phyloP scores from a whole-genome alignment of 2,888 invertebrate species.

The Leptopilina drosophilae region DNA sequence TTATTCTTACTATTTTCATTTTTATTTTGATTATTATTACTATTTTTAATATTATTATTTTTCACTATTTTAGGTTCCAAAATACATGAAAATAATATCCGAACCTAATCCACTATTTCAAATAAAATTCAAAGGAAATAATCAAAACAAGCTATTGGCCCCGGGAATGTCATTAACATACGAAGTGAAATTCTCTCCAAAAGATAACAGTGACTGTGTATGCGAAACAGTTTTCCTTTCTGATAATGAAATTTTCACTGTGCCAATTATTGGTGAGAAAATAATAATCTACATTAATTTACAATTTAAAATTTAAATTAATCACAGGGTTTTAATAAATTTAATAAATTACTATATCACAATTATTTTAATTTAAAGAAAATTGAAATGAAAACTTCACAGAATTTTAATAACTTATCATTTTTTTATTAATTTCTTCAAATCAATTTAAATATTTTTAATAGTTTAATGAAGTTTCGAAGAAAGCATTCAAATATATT shows the following conservation, averaged over 20 bases:
- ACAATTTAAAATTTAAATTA: neutral
- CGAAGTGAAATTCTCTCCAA: constrained; percentile 81
- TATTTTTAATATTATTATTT: constrained; percentile 49
- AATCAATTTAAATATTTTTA: too few relatives aligned
- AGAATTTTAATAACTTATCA: too few relatives aligned
- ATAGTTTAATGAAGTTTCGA: too few relatives aligned
- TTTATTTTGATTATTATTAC: neutral
- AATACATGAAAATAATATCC: constrained; percentile 77
- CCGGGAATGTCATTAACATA: constrained; percentile 84
- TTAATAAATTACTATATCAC: too few relatives aligned
- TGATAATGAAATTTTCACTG: constrained; percentile 78
- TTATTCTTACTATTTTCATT: too few relatives aligned
- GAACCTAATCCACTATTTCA: constrained; percentile 79
- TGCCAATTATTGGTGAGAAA: constrained; percentile 81
- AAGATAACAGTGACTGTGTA: constrained; percentile 79
- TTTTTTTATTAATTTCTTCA: too few relatives aligned
- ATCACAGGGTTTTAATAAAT: neutral
- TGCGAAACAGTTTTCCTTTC: constrained; percentile 79
- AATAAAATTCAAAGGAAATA: constrained; percentile 77
- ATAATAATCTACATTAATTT: too few relatives aligned
- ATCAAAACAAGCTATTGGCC: constrained; percentile 80
- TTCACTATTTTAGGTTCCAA: constrained; percentile 76
- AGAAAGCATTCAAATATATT: too few relatives aligned
- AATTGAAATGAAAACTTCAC: too few relatives aligned
- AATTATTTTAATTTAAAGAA: too few relatives aligned